phyloP scores from a whole-genome alignment of 2,113 vertebrate genomes.

The Calidris pugnax region DNA sequence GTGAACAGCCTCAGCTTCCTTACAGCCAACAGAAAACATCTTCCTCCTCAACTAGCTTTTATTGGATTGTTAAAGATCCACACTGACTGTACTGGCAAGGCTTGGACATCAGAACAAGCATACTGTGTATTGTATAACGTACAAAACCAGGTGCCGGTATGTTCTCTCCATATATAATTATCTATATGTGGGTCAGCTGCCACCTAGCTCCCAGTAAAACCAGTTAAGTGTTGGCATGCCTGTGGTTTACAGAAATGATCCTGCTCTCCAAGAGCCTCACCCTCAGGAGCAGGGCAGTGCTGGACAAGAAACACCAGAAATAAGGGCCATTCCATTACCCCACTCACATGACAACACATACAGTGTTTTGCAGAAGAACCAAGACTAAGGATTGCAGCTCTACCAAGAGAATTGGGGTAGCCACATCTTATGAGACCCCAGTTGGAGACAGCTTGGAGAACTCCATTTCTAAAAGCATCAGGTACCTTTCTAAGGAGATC shows the following conservation, averaged over 20 bases:
- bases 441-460: not conserved
- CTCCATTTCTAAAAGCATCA: not conserved
- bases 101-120: not conserved
- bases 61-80: not conserved
- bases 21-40: not conserved
- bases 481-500: not conserved
- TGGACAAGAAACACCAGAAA: not conserved
- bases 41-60: not conserved
- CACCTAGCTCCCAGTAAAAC: not conserved
- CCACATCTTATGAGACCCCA: not conserved
- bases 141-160: not conserved
- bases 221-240: not conserved
- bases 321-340: not conserved
- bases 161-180: not conserved
- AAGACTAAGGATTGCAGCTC: not conserved
- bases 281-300: fast-evolving
- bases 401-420: not conserved
- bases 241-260: not conserved
- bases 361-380: not conserved
- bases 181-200: not conserved
- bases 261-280: not conserved
- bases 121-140: not conserved
- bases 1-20: not conserved
- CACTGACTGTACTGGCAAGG: not conserved
- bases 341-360: not conserved